Percentiles rank a stretch among this genome's conserved stretches.
Evolutionary conservation across 2,888 invertebrate species (phyloP).

Genomic region (Prostheceraeus crozeri): DNA sequence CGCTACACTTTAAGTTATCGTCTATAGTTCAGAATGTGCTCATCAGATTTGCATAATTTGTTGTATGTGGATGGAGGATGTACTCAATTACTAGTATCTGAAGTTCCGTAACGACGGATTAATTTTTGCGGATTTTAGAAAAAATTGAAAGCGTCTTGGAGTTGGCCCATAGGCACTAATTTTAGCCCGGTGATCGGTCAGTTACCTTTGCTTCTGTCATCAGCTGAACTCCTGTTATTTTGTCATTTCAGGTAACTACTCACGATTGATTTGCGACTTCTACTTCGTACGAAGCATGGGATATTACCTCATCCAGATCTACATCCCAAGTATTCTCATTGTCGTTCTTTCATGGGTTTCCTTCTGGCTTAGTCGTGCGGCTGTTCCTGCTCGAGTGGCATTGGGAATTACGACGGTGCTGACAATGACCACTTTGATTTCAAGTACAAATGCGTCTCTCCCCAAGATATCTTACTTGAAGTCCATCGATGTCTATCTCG

Average conservation of each 20-base stretch:
- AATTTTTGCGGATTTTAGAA: too few relatives aligned
- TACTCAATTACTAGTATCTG: too few relatives aligned
- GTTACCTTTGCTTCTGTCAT: background rate
- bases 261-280: slow-evolving; percentile 61
- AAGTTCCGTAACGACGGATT: too few relatives aligned
- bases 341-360: slow-evolving; percentile 64
- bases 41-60: too few relatives aligned
- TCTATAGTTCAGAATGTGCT: too few relatives aligned
- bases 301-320: slow-evolving; percentile 61
- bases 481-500: slow-evolving; percentile 82
- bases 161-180: too few relatives aligned
- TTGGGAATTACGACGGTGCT: slow-evolving; percentile 55
- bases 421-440: slow-evolving; percentile 57
- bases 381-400: slow-evolving; percentile 24
- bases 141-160: too few relatives aligned
- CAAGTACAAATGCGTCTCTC: slow-evolving; percentile 53
- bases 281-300: slow-evolving; percentile 73
- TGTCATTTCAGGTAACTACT: slow-evolving; percentile 50
- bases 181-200: background rate
- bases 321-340: slow-evolving; percentile 56
- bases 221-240: background rate
- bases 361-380: slow-evolving; percentile 45
- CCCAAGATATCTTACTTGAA: slow-evolving; percentile 56
- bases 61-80: too few relatives aligned
- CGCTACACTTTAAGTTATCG: too few relatives aligned